Conservation (phyloP, 2,113 vertebrate genomes). For the Saguinus midas region DNA sequence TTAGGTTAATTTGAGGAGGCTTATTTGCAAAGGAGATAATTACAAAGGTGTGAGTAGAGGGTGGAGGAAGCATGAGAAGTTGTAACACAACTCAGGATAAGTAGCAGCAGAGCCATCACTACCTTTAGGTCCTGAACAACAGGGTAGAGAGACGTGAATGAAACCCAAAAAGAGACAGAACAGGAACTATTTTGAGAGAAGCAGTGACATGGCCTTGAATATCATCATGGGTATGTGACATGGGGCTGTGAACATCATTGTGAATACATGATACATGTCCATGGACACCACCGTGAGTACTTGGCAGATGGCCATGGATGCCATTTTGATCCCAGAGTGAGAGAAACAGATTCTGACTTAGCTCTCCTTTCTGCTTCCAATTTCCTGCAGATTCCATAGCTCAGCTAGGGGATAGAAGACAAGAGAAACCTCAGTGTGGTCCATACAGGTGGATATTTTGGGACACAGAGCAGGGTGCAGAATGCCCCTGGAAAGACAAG, state of each 20-base stretch:
- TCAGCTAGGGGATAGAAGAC: not conserved
- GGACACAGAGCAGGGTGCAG: not conserved
- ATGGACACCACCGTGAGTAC: not conserved
- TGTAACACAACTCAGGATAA: not conserved
- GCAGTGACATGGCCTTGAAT: not conserved
- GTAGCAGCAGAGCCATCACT: not conserved
- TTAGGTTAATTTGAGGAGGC: not conserved
- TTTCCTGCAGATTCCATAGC: not conserved
- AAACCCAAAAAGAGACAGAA: not conserved
- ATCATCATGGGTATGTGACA: not conserved
- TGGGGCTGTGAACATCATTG: not conserved
- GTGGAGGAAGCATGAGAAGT: not conserved
- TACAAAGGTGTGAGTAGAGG: not conserved
- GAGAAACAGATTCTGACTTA: not conserved
- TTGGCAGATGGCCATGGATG: not conserved
- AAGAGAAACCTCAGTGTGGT: not conserved
- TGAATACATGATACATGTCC: not conserved
- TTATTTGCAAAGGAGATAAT: not conserved
- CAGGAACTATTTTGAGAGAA: not conserved
- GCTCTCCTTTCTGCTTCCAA: not conserved
- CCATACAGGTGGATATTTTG: not conserved
- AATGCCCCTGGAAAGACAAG: not conserved
- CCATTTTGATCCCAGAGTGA: not conserved
- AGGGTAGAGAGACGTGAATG: accelerated
- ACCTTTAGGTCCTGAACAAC: not conserved